Evolutionary conservation across 2,113 vertebrate genomes (phyloP), one percentile per base, ranked within the genome.

Genomic region (Nesospiza acunhae): DNA sequence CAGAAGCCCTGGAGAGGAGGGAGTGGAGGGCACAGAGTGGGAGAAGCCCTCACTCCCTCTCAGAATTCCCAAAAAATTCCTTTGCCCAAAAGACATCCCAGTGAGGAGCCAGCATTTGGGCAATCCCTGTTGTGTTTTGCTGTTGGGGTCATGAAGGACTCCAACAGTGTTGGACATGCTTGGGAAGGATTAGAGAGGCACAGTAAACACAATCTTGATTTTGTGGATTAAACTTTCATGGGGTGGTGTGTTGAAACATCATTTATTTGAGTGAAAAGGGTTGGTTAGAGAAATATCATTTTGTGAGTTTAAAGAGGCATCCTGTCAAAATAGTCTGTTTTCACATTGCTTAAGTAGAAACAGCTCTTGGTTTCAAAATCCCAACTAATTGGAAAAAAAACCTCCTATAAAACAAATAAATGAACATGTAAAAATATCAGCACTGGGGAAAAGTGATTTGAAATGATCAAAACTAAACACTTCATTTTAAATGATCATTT

Each of bases 271-370:
- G 82, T 93, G 92, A 91, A 84, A 87, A 93, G 28, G 44, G 64
- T 63, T 74, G 49, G 74, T 82, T 87, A 37, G 60, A 92, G 63
- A 80, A 92, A 80, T 24, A 76, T 15, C 0, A 62, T 94, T 94
- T 88, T 79, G 72, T 49, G 78, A 78, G 18, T 88, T 58, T 92
- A 53, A 83, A 92, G 90, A 92, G 53, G 52, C 88, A 63, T 80
- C 79, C 75, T 85, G 79, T 92, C 93, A 89, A 92, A 96, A 92
- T 89, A 84, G 39, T 76, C 68, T 84, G 83, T 78, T 95, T 90
- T 81, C 76, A 87, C 75, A 75, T 72, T 90, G 46, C 86, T 75
- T 60, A 87, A 90, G 76, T 56, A 88, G 95, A 92, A 93, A 90
- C 56, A 94, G 89, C 73, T 89, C 89, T 67, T 56, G 79, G 47